Percentiles rank a stretch among this genome's conserved stretches.
Conservation (phyloP, 2,888 invertebrate species). For the Macaria liturata region DNA sequence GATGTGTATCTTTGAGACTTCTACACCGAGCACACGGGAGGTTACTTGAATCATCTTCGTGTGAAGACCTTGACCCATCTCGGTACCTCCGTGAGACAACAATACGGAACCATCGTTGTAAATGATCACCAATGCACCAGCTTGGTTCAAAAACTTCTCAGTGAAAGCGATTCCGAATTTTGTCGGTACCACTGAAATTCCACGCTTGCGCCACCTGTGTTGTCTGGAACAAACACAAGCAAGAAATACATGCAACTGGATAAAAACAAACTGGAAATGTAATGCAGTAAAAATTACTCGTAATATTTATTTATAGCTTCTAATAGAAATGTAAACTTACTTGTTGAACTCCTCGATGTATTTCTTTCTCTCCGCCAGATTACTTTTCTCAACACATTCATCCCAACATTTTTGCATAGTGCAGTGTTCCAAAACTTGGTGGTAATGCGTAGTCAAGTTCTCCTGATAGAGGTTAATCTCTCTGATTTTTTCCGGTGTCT, state of each 20-base stretch:
- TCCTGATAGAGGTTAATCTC: slow-evolving; percentile 91
- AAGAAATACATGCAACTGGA: neutral
- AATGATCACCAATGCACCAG: slow-evolving; percentile 93
- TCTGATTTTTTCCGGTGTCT: slow-evolving; percentile 85
- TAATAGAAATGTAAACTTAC: slow-evolving; percentile 67
- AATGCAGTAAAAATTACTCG: neutral
- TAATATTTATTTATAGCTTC: neutral
- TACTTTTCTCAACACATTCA: slow-evolving; percentile 88
- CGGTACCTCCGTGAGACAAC: slow-evolving; percentile 95
- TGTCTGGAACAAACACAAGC: slow-evolving; percentile 72
- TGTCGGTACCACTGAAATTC: slow-evolving; percentile 91
- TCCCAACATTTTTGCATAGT: slow-evolving; percentile 90
- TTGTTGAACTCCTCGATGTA: slow-evolving; percentile 88
- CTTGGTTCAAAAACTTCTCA: slow-evolving; percentile 90
- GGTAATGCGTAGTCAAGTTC: slow-evolving; percentile 90
- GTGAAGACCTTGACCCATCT: slow-evolving; percentile 98
- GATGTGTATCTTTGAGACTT: slow-evolving; percentile 89
- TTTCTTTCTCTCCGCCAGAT: slow-evolving; percentile 83
- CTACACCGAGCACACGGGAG: slow-evolving; percentile 87
- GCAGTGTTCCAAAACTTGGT: slow-evolving; percentile 88
- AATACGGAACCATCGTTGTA: slow-evolving; percentile 95
- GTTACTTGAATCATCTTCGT: slow-evolving; percentile 98
- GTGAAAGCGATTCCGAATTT: slow-evolving; percentile 94
- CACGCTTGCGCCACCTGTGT: slow-evolving; percentile 94
- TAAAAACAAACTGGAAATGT: too few species aligned